Percentiles rank a stretch among this genome's conserved stretches.
These are phyloP conservation scores for Phrynocephalus guinanensis DNA, from an alignment of 2,797 vertebrate genomes.

Conservation along the genomic window DNA sequence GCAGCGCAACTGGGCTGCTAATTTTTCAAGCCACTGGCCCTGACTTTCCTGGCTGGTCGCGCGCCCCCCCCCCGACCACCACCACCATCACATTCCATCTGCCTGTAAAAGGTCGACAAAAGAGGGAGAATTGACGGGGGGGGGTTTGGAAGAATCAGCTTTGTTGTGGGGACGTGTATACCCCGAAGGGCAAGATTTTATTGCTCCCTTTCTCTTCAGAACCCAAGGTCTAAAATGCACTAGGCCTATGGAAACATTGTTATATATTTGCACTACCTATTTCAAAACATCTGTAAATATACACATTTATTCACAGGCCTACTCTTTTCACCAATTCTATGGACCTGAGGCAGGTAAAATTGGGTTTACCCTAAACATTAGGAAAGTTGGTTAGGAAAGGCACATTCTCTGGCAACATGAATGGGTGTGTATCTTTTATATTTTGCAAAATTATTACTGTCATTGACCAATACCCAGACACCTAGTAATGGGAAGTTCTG, in stretches of 20 bases:
- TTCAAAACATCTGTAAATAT: too few relatives aligned
- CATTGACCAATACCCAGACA: not conserved
- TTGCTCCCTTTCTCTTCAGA: too few relatives aligned
- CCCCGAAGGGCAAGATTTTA: not conserved
- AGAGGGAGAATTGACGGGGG: too few relatives aligned
- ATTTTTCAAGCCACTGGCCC: rapidly evolving
- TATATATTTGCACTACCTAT: too few relatives aligned
- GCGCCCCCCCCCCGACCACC: not conserved
- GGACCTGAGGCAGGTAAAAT: not conserved
- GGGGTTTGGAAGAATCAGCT: not conserved
- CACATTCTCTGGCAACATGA: not conserved
- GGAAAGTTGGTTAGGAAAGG: not conserved
- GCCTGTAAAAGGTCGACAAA: not conserved
- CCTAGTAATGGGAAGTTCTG: not conserved
- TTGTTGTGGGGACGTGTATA: not conserved
- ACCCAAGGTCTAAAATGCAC: not conserved
- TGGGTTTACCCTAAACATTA: not conserved
- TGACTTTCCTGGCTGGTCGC: not conserved
- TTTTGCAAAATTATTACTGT: not conserved
- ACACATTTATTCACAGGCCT: too few relatives aligned
- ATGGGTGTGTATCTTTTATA: too few relatives aligned
- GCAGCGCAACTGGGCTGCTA: slow-evolving; percentile 37
- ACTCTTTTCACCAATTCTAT: not conserved
- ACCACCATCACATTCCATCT: not conserved
- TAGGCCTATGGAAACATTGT: not conserved